A percentile compares a stretch with the other conserved stretches of the same genome.
phyloP scores from a whole-genome alignment of 92 coral and sea anemone genomes.

The Siderastrea siderea region DNA sequence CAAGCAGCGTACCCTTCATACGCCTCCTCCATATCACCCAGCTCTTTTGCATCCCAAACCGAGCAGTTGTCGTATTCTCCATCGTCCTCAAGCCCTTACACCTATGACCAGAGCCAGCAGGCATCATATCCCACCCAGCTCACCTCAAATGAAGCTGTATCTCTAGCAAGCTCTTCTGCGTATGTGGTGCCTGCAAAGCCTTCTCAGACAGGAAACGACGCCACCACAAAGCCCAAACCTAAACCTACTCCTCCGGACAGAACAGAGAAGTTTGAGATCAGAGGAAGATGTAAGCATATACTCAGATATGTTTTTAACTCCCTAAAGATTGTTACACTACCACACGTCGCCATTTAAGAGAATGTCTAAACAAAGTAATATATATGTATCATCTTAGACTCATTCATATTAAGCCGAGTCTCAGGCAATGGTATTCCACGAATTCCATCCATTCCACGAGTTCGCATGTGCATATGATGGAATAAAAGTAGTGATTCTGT shows the following conservation, averaged over 20 bases:
- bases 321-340: not conserved
- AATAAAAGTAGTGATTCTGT: too few species aligned
- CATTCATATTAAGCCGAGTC: too few species aligned
- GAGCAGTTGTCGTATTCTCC: constrained; percentile 39
- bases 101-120: constrained; percentile 33
- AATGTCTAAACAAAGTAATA: too few species aligned
- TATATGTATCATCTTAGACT: too few species aligned
- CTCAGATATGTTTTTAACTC: not conserved
- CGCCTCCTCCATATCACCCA: constrained; percentile 13
- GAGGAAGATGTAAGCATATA: constrained; percentile 67
- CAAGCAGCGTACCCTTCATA: constrained; percentile 27
- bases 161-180: not conserved
- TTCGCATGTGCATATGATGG: too few species aligned
- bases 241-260: constrained; percentile 73
- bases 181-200: not conserved
- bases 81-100: constrained; percentile 34
- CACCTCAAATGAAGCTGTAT: constrained; percentile 20
- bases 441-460: too few species aligned
- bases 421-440: too few species aligned
- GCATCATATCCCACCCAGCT: constrained; percentile 3
- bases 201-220: constrained; percentile 11
- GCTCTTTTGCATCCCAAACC: constrained; percentile 9
- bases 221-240: not conserved
- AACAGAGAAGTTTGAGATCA: constrained; percentile 64
- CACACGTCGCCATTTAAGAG: not conserved